Evolutionary conservation across 2,888 invertebrate genomes (phyloP).

Genomic region (Onchidella celtica): DNA sequence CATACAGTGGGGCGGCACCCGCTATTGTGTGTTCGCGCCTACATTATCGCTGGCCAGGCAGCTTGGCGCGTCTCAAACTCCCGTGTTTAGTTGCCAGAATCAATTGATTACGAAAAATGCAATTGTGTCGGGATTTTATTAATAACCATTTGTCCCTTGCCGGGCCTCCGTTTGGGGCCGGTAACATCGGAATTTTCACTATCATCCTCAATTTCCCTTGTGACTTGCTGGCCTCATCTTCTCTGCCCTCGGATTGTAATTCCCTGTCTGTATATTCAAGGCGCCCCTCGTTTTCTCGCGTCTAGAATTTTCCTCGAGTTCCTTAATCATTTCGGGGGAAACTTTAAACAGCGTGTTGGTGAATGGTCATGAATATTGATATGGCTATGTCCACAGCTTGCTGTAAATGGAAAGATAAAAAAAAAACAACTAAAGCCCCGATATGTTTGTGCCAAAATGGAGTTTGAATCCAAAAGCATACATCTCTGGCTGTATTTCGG

Average conservation of each 20-base stretch:
- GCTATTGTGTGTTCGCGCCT: conserved; percentile 37
- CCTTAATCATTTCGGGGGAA: conserved; percentile 22
- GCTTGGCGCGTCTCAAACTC: conserved; percentile 40
- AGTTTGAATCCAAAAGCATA: too few relatives aligned
- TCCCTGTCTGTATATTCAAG: conserved; percentile 10
- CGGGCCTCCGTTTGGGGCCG: conserved; percentile 16
- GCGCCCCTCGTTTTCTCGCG: neutral
- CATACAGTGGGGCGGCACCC: conserved; percentile 36
- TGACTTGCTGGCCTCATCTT: conserved; percentile 1
- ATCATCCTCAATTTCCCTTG: conserved; percentile 38
- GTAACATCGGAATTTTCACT: conserved; percentile 20
- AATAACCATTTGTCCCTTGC: conserved; percentile 39
- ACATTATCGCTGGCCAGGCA: conserved; percentile 35
- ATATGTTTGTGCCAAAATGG: neutral
- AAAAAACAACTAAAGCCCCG: too few relatives aligned
- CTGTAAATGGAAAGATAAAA: too few relatives aligned
- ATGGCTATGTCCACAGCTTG: too few relatives aligned
- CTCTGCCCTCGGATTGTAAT: conserved; percentile 25
- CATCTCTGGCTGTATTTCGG: too few relatives aligned
- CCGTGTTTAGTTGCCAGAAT: conserved; percentile 38
- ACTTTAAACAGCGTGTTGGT: too few relatives aligned
- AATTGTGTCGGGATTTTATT: conserved; percentile 45
- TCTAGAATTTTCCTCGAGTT: neutral
- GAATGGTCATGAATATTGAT: neutral
- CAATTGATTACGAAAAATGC: conserved; percentile 50